phyloP scores from a whole-genome alignment of 2,113 vertebrate species.

The Rhinoptilus africanus region DNA sequence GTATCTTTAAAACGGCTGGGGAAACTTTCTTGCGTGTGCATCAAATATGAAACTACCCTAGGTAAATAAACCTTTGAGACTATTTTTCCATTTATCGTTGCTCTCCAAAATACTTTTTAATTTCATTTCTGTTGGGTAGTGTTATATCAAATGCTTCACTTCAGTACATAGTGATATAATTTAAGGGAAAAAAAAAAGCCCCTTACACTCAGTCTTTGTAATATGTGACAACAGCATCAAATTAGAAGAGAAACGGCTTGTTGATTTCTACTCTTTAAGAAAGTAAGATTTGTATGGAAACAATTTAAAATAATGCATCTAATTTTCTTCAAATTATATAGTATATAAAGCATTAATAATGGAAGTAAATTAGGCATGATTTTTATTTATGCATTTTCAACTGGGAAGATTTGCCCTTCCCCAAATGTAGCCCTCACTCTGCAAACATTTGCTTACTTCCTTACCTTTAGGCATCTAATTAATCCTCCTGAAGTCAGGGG shows the following conservation, averaged over 20 bases:
- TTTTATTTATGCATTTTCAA: slow-evolving; percentile 34
- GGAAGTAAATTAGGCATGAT: slow-evolving; percentile 33
- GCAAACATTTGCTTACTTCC: neutral
- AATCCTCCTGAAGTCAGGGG: neutral
- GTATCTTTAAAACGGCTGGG: slow-evolving; percentile 53
- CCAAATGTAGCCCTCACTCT: neutral
- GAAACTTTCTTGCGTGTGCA: slow-evolving; percentile 45
- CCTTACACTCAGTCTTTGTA: slow-evolving; percentile 53
- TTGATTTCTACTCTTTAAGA: slow-evolving; percentile 63
- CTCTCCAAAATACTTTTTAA: slow-evolving; percentile 66
- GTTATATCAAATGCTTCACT: slow-evolving; percentile 62
- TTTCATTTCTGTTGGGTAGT: slow-evolving; percentile 49
- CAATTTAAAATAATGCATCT: slow-evolving; percentile 67
- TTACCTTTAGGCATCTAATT: slow-evolving; percentile 20
- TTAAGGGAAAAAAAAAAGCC: neutral
- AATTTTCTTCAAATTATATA: slow-evolving; percentile 49
- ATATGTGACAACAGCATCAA: slow-evolving; percentile 55
- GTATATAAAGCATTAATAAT: slow-evolving; percentile 36
- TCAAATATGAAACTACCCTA: slow-evolving; percentile 44
- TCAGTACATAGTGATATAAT: slow-evolving; percentile 49
- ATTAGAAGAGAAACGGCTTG: slow-evolving; percentile 56
- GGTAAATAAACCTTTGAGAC: slow-evolving; percentile 56
- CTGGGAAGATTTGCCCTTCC: slow-evolving; percentile 15
- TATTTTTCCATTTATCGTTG: slow-evolving; percentile 63
- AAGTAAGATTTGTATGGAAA: slow-evolving; percentile 69